A percentile compares a stretch with the other conserved stretches of the same genome.
Evolutionary conservation across 2,113 vertebrate genomes (phyloP).

Genomic region (Ageneiosus marmoratus): DNA sequence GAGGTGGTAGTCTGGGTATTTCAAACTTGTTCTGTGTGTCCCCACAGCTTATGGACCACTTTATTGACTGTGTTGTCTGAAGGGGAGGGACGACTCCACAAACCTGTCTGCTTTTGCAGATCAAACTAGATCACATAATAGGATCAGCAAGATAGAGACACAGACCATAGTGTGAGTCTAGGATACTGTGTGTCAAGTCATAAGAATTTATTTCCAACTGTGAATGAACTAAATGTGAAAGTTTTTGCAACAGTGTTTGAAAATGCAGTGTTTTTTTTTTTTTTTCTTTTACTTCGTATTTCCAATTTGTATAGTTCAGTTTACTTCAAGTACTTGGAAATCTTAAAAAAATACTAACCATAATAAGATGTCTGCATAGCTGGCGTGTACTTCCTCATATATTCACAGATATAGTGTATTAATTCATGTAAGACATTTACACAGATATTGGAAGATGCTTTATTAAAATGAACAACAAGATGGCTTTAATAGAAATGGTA

Average conservation of each 20-base stretch:
- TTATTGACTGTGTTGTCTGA: slow-evolving; percentile 40
- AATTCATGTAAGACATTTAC: neutral
- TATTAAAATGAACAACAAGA: neutral
- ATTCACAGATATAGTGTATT: neutral
- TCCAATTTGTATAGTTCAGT: neutral
- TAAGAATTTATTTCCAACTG: slow-evolving; percentile 6
- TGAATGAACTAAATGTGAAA: neutral
- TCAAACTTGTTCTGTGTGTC: slow-evolving; percentile 15
- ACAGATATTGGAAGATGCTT: neutral
- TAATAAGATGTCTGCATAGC: neutral
- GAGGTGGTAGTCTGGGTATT: slow-evolving; percentile 20
- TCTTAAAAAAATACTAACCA: neutral
- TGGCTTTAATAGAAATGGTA: too few relatives aligned
- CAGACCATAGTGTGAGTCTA: neutral
- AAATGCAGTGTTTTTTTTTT: neutral
- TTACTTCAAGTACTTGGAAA: neutral
- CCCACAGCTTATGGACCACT: slow-evolving; percentile 30
- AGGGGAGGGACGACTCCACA: neutral
- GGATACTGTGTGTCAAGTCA: neutral
- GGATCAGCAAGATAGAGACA: slow-evolving; percentile 27
- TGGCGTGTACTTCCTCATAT: neutral
- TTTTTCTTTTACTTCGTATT: neutral
- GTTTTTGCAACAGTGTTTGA: neutral
- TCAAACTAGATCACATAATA: slow-evolving; percentile 34
- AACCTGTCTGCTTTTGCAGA: slow-evolving; percentile 15